Evolutionary conservation across 1,140 invertebrate genomes (phyloP), one percentile per base, ranked within the genome.

Genomic region (Ooceraea biroi): DNA sequence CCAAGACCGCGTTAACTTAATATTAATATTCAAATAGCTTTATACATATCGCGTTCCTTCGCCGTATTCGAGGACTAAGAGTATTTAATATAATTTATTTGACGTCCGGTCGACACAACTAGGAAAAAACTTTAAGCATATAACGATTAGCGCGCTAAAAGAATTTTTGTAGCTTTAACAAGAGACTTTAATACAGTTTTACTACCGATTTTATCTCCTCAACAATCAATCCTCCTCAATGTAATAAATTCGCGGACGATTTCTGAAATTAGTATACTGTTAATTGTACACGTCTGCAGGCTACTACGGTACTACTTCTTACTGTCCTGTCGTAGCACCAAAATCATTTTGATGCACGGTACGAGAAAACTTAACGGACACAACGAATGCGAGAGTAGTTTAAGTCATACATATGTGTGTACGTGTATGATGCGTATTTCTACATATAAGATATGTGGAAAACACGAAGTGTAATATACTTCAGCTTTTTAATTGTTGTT

Each of bases 81-180:
- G 83, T 88, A 88, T 88, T 87, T 27, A 80, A 76, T 84, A 76
- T 50, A 85, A 87, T 85, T 88, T 80, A 85, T 63, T 76, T 83
- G 84, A 87, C 36, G 48, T 88, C 41, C 68, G 66, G 72, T 78
- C 46, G 58, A 65, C 60, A 73, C 55, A 82, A 78, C 63, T 69
- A 68, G 63, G 48, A 68, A 30, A n/a, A 78, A 78, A 78, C 63
- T 78, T 68, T 78, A 69, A 68, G 68, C 17, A 50, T 44, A 36
- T 36, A 78, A 78, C 48, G 76, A 78, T 78, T 78, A 68, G 17
- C 63, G 63, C 48, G 36, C 60, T 77, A 77, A 36, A 77, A 78
- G 50, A 48, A 69, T 57, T 22, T n/a, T 19, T 61, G 48, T 78
- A 68, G 46, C 30, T 78, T 52, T 46, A 78, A 57, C 36, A 66